These are phyloP conservation scores for Rhincodon typus DNA, from an alignment of 2,797 vertebrate genomes.

Conservation along the genomic window DNA sequence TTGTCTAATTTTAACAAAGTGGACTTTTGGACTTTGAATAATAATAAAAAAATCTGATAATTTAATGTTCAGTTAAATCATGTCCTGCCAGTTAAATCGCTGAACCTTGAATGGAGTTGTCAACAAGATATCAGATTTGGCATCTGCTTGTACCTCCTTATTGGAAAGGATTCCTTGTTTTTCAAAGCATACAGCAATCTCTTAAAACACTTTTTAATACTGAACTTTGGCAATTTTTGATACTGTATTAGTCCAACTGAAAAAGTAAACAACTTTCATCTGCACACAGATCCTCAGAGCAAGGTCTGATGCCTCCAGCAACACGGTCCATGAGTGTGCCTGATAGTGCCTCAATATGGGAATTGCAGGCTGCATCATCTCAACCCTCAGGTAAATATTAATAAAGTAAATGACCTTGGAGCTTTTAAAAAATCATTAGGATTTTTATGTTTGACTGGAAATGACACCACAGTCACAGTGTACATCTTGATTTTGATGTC, in stretches of 20 bases:
- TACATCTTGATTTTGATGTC: not conserved
- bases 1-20: too few species aligned
- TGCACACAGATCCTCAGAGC: constrained; percentile 66
- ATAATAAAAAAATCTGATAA: too few species aligned
- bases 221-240: too few species aligned
- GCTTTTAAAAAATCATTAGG: not conserved
- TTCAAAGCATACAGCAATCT: too few species aligned
- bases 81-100: not conserved
- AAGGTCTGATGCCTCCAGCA: constrained; percentile 74
- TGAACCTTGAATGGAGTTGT: not conserved
- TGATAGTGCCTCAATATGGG: constrained; percentile 92
- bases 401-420: not conserved
- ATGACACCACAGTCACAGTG: not conserved
- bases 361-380: constrained; percentile 79
- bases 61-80: too few species aligned
- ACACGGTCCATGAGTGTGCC: constrained; percentile 83
- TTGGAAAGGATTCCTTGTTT: not conserved
- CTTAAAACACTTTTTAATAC: not conserved
- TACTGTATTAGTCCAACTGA: not conserved
- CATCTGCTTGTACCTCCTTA: not conserved
- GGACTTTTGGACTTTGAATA: too few species aligned
- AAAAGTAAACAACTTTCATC: not conserved
- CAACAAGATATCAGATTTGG: too few species aligned
- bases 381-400: constrained; percentile 72
- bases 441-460: not conserved